Conservation (phyloP, 2,113 vertebrate species). For the Gobio gobio region DNA sequence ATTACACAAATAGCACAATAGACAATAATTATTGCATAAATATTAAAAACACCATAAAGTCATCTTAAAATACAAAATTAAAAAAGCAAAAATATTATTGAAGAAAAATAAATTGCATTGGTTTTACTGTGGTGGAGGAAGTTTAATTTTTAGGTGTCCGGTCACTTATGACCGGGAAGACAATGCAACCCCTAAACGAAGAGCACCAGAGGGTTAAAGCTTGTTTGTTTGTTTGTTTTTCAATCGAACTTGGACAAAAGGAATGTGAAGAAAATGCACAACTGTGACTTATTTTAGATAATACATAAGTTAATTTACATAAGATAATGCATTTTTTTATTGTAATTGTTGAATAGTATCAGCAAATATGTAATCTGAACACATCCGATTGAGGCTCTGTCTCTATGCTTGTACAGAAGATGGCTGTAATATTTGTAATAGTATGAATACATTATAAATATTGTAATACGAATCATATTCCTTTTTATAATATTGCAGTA, state of each 20-base stretch:
- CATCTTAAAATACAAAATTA: no score
- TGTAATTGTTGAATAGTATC: neutral
- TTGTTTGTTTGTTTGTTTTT: neutral
- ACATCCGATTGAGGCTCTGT: neutral
- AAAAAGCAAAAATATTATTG: no score
- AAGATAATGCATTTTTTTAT: neutral
- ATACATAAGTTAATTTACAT: neutral
- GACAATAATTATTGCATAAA: no score
- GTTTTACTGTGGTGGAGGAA: no score
- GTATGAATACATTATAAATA: neutral
- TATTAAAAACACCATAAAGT: no score
- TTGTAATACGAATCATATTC: neutral
- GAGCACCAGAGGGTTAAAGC: no score
- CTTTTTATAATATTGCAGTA: neutral
- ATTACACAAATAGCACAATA: no score
- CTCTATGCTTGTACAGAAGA: neutral
- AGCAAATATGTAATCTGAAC: neutral
- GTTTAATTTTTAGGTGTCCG: neutral
- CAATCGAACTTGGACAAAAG: neutral
- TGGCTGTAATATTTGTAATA: neutral
- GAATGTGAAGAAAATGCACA: no score
- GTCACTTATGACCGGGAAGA: no score
- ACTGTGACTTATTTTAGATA: no score
- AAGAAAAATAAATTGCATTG: no score
- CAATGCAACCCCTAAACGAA: no score